phyloP scores from a whole-genome alignment of 2,797 vertebrate species.

The Gymnocypris eckloni region DNA sequence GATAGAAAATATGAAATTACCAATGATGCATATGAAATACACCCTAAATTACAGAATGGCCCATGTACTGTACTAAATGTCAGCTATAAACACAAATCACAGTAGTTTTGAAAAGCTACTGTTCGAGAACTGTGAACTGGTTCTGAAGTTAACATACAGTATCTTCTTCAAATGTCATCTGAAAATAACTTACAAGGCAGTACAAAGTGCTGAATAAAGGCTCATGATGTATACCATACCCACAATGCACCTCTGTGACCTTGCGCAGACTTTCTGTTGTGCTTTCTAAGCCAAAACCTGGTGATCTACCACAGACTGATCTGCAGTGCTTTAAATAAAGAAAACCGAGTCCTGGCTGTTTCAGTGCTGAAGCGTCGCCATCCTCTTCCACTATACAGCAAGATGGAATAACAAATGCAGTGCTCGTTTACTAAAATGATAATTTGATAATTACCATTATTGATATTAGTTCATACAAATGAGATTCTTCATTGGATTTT shows the following conservation, averaged over 20 bases:
- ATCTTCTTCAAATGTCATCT: not conserved
- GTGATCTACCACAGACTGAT: slow-evolving; percentile 43
- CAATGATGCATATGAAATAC: not conserved
- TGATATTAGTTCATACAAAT: slow-evolving; percentile 4
- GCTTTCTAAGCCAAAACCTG: slow-evolving; percentile 28
- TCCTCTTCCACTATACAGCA: slow-evolving; percentile 27
- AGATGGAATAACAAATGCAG: slow-evolving; percentile 40
- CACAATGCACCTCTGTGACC: not conserved
- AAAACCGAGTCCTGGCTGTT: slow-evolving; percentile 7
- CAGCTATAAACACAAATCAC: not conserved
- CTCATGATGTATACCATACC: not conserved
- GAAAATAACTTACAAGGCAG: not conserved
- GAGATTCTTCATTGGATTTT: slow-evolving; percentile 13
- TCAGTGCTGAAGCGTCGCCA: not conserved
- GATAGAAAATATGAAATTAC: not conserved
- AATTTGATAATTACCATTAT: slow-evolving; percentile 36
- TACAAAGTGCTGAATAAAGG: not conserved
- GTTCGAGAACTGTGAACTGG: not conserved
- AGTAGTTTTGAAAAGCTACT: not conserved
- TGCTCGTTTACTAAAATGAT: slow-evolving; percentile 23
- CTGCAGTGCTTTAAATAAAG: slow-evolving; percentile 32
- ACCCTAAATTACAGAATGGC: not conserved
- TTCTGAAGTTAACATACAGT: not conserved
- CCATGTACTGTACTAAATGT: not conserved
- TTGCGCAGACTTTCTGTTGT: slow-evolving; percentile 7